Conservation (phyloP, 2,113 vertebrate species). For the Poecilia latipinna region DNA sequence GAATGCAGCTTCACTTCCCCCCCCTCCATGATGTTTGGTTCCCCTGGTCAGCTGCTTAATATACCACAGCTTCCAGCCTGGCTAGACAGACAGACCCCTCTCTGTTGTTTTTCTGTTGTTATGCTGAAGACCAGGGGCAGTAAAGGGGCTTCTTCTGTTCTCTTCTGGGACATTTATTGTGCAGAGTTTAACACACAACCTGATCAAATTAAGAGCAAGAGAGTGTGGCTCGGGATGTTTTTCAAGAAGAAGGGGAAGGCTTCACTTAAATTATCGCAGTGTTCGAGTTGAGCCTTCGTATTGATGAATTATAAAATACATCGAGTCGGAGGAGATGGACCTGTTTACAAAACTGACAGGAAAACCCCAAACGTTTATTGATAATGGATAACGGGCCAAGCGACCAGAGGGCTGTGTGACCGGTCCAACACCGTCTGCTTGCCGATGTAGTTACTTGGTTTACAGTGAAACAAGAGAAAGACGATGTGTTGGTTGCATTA, state of each 20-base stretch:
- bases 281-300: constrained; percentile 1
- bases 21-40: constrained; percentile 62
- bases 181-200: constrained; percentile 73
- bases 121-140: constrained; percentile 70
- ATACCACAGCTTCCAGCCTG: constrained; percentile 68
- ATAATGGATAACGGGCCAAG: constrained; percentile 20
- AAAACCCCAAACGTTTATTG: not conserved
- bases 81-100: constrained; percentile 74
- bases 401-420: constrained; percentile 47
- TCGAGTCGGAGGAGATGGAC: not conserved
- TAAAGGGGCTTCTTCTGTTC: constrained; percentile 77
- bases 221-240: constrained; percentile 60
- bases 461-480: constrained; percentile 33
- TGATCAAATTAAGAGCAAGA: constrained; percentile 76
- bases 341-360: not conserved
- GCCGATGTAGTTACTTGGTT: constrained; percentile 41
- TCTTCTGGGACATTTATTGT: constrained; percentile 73
- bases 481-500: constrained; percentile 51
- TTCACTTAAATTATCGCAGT: constrained; percentile 34
- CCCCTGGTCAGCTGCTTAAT: constrained; percentile 74
- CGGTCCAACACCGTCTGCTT: constrained; percentile 28
- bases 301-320: constrained; percentile 22
- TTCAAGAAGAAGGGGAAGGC: constrained; percentile 24
- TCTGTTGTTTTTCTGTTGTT: constrained; percentile 80
- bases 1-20: constrained; percentile 66